Conservation (phyloP, 2,888 invertebrate species). For the Hemistola chrysoprasaria region DNA sequence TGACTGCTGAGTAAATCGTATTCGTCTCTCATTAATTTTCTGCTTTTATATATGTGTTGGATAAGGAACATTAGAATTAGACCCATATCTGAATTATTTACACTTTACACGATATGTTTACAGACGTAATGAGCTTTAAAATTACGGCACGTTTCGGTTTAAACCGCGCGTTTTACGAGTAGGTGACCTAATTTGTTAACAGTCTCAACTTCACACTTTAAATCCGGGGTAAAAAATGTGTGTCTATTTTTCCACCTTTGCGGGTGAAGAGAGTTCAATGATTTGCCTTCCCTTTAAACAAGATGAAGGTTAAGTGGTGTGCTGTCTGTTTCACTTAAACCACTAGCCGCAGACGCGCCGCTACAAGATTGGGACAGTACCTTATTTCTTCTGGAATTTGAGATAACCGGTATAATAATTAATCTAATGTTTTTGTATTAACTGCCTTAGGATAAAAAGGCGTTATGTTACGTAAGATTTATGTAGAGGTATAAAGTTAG, state of each 20-base stretch:
- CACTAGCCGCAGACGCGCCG: conserved; percentile 46
- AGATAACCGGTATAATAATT: too few species aligned
- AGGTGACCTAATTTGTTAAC: conserved; percentile 8
- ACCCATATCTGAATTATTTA: conserved; percentile 1
- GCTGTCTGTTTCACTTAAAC: conserved; percentile 74
- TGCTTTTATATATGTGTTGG: too few species aligned
- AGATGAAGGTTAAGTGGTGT: conserved; percentile 72
- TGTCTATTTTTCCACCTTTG: conserved; percentile 2
- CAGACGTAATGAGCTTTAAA: conserved; percentile 7
- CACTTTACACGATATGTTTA: conserved; percentile 9
- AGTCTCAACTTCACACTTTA: conserved; percentile 4
- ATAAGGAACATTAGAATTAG: too few species aligned
- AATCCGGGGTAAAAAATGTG: background rate
- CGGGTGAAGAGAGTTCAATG: conserved; percentile 49
- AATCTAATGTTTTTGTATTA: too few species aligned
- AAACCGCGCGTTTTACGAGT: conserved; percentile 6
- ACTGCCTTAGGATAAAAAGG: too few species aligned
- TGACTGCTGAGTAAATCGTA: too few species aligned
- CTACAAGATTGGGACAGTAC: conserved; percentile 1
- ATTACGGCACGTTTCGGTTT: conserved; percentile 10
- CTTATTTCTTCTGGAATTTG: background rate
- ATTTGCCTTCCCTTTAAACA: conserved; percentile 64
- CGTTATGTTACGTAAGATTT: too few species aligned
- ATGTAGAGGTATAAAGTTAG: too few species aligned
- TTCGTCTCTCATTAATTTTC: too few species aligned